phyloP scores from a whole-genome alignment of 2,888 invertebrate species.

The Phragmatobia fuliginosa region DNA sequence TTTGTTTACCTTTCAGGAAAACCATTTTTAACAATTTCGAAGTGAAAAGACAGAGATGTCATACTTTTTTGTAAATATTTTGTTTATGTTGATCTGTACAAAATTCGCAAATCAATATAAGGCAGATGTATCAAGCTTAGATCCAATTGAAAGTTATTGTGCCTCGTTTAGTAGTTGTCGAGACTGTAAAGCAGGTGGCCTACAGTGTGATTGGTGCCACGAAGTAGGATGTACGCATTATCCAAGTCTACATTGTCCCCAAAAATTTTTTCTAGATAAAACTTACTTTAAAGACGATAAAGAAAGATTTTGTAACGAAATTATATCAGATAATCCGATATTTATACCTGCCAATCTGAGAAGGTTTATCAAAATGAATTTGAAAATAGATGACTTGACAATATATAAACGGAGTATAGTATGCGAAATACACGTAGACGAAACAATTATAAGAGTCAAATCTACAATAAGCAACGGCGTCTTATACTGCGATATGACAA shows the following conservation, averaged over 20 bases:
- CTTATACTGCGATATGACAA: slow-evolving; percentile 36
- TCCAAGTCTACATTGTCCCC: slow-evolving; percentile 51
- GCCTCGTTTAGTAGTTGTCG: slow-evolving; percentile 39
- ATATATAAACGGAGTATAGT: slow-evolving; percentile 49
- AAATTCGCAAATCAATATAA: slow-evolving; percentile 5
- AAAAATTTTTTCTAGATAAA: slow-evolving; percentile 38
- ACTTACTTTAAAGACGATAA: slow-evolving; percentile 22
- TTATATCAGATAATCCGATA: slow-evolving; percentile 47
- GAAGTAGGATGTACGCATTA: slow-evolving; percentile 55
- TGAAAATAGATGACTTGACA: slow-evolving; percentile 56
- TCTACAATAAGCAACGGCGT: slow-evolving; percentile 26
- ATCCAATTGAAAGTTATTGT: slow-evolving; percentile 32
- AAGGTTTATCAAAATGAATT: slow-evolving; percentile 47
- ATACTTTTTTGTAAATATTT: neutral
- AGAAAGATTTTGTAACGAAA: slow-evolving; percentile 44
- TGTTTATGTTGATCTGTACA: slow-evolving; percentile 2
- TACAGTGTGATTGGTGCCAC: slow-evolving; percentile 56
- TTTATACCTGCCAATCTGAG: slow-evolving; percentile 51
- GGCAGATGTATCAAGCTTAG: slow-evolving; percentile 1
- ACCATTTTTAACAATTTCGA: slow-evolving; percentile 11
- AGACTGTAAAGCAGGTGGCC: slow-evolving; percentile 50
- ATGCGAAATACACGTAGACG: slow-evolving; percentile 53
- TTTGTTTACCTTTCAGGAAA: slow-evolving; percentile 16
- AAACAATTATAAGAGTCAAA: slow-evolving; percentile 21
- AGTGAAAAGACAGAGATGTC: slow-evolving; percentile 1